Conservation (phyloP, 2,797 vertebrate species). For the Acanthurus leucopareius region DNA sequence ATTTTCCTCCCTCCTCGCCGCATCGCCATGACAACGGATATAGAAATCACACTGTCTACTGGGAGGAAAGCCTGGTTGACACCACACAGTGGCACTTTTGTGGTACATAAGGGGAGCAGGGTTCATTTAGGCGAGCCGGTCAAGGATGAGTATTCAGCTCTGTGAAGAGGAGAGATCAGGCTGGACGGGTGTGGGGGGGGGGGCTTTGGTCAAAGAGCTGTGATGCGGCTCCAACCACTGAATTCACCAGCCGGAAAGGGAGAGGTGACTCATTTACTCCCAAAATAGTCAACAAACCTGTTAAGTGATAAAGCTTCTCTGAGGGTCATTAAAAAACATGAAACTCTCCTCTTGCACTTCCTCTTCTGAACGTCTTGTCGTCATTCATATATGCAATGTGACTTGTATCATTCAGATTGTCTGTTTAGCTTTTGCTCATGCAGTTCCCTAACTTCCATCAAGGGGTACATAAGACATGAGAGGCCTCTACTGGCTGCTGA, state of each 20-base stretch:
- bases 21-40: constrained; percentile 99
- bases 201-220: constrained; percentile 55
- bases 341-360: background rate
- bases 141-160: constrained; percentile 93
- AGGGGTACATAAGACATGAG: constrained; percentile 90
- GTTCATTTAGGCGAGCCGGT: constrained; percentile 94
- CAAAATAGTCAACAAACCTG: constrained; percentile 37
- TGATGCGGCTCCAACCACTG: constrained; percentile 56
- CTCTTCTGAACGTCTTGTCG: background rate
- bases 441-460: constrained; percentile 46
- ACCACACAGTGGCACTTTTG: constrained; percentile 96
- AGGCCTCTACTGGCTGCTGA: constrained; percentile 95
- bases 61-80: constrained; percentile 95
- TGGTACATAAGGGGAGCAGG: constrained; percentile 92
- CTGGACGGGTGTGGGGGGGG: constrained; percentile 76
- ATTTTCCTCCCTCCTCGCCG: constrained; percentile 93
- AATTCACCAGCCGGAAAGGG: constrained; percentile 56
- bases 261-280: constrained; percentile 60
- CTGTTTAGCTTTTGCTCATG: constrained; percentile 40
- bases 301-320: background rate
- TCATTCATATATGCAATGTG: background rate
- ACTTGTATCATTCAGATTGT: constrained; percentile 25
- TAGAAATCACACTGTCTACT: constrained; percentile 99
- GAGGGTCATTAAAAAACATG: background rate
- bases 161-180: constrained; percentile 92